phyloP scores from a whole-genome alignment of 2,888 invertebrate genomes.

The Microctonus brassicae region DNA sequence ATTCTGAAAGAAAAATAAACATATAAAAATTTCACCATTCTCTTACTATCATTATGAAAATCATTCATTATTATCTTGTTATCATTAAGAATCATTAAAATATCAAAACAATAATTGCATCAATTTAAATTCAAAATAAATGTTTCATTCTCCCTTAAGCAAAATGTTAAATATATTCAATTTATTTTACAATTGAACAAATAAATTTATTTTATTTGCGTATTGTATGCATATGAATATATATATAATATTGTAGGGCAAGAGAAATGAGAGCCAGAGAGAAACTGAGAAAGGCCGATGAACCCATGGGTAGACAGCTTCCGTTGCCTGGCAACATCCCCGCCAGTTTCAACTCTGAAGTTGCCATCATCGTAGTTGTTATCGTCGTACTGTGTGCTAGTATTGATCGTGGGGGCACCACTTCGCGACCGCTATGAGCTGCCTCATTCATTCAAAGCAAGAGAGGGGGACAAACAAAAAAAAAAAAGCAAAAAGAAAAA shows the following conservation, averaged over 20 bases:
- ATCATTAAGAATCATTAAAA: too few relatives aligned
- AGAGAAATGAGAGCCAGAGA: slow-evolving; percentile 68
- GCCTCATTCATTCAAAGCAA: slow-evolving; percentile 26
- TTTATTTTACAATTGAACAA: slow-evolving; percentile 19
- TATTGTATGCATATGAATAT: background rate
- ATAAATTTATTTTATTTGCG: slow-evolving; percentile 36
- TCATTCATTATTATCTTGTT: too few relatives aligned
- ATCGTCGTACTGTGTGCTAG: slow-evolving; percentile 44
- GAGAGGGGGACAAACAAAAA: slow-evolving; percentile 2
- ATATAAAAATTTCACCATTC: slow-evolving; percentile 15
- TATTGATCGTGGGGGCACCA: slow-evolving; percentile 37
- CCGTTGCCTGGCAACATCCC: slow-evolving; percentile 71
- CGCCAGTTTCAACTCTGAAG: slow-evolving; percentile 68
- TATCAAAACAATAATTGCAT: background rate
- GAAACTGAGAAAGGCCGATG: slow-evolving; percentile 67
- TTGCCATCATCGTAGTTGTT: slow-evolving; percentile 57
- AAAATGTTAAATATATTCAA: background rate
- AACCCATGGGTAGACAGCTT: slow-evolving; percentile 71
- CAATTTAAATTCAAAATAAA: background rate
- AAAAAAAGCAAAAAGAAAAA: slow-evolving; percentile 15
- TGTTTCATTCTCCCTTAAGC: background rate
- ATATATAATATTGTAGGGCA: background rate
- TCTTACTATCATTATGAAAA: slow-evolving; percentile 11
- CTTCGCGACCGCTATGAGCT: slow-evolving; percentile 25
- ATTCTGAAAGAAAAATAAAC: slow-evolving; percentile 77